A percentile compares a stretch with the other conserved stretches of the same genome.
Evolutionary conservation across 2,797 vertebrate genomes (phyloP).

Genomic region (Pseudocheirus occidentalis): DNA sequence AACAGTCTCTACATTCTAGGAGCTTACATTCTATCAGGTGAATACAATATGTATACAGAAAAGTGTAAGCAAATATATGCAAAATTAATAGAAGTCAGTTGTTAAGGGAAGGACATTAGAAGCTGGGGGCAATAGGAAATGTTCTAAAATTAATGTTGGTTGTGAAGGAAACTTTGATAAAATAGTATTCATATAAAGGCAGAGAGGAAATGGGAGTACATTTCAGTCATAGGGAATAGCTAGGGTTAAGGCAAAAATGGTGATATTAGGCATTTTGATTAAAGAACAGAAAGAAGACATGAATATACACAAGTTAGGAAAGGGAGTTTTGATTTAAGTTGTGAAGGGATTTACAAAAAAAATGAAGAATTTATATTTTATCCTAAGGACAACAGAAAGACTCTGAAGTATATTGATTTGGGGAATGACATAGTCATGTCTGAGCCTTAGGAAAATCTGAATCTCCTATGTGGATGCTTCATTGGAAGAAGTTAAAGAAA

Average conservation of each 20-base stretch:
- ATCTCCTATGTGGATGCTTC: neutral
- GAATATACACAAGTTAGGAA: neutral
- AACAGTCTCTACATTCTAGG: neutral
- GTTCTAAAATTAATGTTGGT: neutral
- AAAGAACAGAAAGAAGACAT: neutral
- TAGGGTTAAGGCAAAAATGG: neutral
- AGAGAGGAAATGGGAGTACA: neutral
- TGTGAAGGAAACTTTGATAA: neutral
- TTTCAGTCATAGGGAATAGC: neutral
- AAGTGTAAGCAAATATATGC: neutral
- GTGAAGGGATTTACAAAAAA: neutral
- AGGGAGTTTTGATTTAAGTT: neutral
- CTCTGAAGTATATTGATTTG: neutral
- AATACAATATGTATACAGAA: neutral
- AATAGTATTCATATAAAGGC: neutral
- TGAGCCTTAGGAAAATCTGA: neutral
- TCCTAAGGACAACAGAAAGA: neutral
- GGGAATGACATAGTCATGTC: neutral
- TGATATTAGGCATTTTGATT: neutral
- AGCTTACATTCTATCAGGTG: neutral
- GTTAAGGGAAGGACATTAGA: neutral
- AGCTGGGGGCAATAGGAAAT: neutral
- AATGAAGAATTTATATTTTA: neutral
- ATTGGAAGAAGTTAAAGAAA: neutral
- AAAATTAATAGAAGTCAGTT: neutral